Evolutionary conservation across 1,140 invertebrate genomes (phyloP).

Genomic region (Heterodera carotae): DNA sequence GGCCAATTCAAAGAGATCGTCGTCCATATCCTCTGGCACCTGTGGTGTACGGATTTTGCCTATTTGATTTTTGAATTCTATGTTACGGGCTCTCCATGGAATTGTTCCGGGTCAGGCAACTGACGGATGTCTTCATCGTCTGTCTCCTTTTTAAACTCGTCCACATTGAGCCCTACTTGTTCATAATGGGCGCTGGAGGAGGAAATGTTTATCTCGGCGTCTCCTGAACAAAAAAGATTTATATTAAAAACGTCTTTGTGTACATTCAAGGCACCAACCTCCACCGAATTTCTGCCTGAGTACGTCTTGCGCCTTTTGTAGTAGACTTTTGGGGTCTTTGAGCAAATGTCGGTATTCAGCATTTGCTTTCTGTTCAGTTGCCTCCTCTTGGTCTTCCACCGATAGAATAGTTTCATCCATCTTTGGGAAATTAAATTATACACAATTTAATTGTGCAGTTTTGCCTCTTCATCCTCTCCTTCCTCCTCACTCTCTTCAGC

Average conservation of each 20-base stretch:
- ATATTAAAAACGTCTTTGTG: background rate
- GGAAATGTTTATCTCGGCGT: constrained; percentile 17
- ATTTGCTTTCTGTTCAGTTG: constrained; percentile 2
- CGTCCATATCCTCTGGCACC: constrained; percentile 51
- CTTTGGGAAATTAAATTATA: too few species aligned
- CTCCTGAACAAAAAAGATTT: constrained; percentile 20
- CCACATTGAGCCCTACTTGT: constrained; percentile 35
- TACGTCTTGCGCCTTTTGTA: constrained; percentile 38
- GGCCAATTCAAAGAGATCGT: constrained; percentile 53
- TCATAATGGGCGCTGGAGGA: constrained; percentile 30
- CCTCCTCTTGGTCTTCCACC: constrained; percentile 16
- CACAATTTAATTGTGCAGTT: constrained; percentile 8
- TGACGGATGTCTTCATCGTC: constrained; percentile 47
- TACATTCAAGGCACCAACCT: too few species aligned
- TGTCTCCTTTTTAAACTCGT: constrained; percentile 31
- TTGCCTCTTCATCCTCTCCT: constrained; percentile 14
- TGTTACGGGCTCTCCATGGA: constrained; percentile 51
- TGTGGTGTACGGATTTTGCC: background rate
- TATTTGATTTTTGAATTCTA: background rate
- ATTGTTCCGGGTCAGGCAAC: constrained; percentile 42
- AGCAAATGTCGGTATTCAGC: constrained; percentile 33
- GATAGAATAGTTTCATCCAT: too few species aligned
- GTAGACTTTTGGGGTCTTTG: constrained; percentile 44
- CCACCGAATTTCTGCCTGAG: constrained; percentile 33
- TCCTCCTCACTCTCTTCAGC: constrained; percentile 13